Base-by-base conservation (phyloP, 2,113 vertebrate genomes). In the Laticauda colubrina region DNA sequence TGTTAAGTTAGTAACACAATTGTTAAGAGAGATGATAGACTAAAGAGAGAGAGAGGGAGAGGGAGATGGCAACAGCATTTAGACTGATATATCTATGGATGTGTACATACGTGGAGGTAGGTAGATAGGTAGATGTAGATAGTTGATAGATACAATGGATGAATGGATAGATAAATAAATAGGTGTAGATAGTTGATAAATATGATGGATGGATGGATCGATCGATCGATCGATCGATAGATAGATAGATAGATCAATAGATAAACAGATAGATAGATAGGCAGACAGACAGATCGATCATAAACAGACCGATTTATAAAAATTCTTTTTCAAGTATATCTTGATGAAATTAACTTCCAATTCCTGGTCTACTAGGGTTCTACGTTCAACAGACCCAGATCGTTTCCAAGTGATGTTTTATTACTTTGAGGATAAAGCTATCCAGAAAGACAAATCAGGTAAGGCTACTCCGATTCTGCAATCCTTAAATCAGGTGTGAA, bases 391-490 rank as follows among this genome's bases (percentile, higher is more conserved):
- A 45, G 99, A 99, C 94, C 97, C 98, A 14, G 99, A 99, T 96
- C 98, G 98, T 90, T 99, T 99, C 96, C 99, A 99, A 95, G 98
- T 99, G 75, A 99, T 99, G 99, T 99, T 99, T 97, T 98, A 98
- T 94, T 99, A 99, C 96, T 99, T 99, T 95, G 99, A 99, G 95
- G 99, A 99, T 97, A 99, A 99, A 98, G 99, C 99, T 89, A 99
- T 99, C 96, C 99, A 99, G 92, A 99, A 99, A 95, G 99, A 99
- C 97, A 99, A 99, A 96, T 99, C 99, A 56, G 99, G 99, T 99
- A 96, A 97, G 97, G 61, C 92, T n/a, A 57, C 90, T 21, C 94
- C 3, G 14, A 4, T 91, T 93, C 20, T 39, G 1, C 89, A 85
- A 51, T 92, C 0, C 48, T 56, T 88, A 20, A 75, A 45, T 5